Evolutionary conservation across 2,113 vertebrate genomes (phyloP).

Genomic region (Dipodomys stephensi): DNA sequence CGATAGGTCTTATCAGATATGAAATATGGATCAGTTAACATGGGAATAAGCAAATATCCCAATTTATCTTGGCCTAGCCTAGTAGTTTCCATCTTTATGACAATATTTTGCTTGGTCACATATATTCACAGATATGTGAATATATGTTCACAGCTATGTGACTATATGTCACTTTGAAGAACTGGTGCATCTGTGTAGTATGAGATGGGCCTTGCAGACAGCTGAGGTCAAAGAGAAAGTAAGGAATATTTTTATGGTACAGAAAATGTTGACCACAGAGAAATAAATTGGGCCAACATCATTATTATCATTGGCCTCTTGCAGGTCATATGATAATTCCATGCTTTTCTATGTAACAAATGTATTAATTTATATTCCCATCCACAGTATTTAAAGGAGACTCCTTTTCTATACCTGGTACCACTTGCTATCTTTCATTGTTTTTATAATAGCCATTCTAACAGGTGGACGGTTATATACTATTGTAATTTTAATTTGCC

Average conservation of each 20-base stretch:
- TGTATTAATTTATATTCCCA: neutral
- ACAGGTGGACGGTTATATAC: neutral
- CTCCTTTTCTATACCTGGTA: neutral
- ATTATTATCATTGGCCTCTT: neutral
- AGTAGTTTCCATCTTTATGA: neutral
- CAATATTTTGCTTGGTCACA: slow-evolving; percentile 40
- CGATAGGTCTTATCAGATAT: neutral
- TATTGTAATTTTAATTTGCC: neutral
- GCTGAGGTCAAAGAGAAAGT: slow-evolving; percentile 14
- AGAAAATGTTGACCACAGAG: neutral
- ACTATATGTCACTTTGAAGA: neutral
- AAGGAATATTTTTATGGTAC: neutral
- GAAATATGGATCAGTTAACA: neutral
- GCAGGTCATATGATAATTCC: neutral
- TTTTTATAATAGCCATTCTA: neutral
- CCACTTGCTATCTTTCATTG: neutral
- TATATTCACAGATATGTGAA: neutral
- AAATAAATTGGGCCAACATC: neutral
- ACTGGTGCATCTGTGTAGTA: neutral
- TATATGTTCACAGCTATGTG: too few species aligned
- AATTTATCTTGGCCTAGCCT: neutral
- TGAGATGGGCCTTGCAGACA: neutral
- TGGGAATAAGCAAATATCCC: too few species aligned
- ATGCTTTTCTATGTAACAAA: neutral
- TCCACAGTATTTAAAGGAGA: neutral